Evolutionary conservation across 2,113 vertebrate genomes (phyloP).

Genomic region (Chaenocephalus aceratus): DNA sequence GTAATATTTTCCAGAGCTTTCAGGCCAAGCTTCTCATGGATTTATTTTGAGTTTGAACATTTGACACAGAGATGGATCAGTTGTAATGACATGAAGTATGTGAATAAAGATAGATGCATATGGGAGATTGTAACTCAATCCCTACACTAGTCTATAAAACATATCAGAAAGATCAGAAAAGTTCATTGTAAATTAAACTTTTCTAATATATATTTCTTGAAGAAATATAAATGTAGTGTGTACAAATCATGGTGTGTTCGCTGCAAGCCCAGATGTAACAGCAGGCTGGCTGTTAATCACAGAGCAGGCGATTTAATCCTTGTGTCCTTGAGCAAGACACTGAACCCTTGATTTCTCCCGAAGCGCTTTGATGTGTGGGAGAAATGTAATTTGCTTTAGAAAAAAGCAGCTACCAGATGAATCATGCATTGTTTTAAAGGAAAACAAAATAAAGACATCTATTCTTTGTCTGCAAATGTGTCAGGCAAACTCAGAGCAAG

Average conservation of each 20-base stretch:
- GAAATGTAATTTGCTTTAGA: neutral
- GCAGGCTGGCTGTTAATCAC: neutral
- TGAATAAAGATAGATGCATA: too few relatives aligned
- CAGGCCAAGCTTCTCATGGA: too few relatives aligned
- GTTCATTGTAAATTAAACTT: neutral
- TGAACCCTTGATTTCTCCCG: neutral
- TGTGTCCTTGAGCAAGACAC: neutral
- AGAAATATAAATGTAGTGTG: neutral
- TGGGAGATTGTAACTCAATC: too few relatives aligned
- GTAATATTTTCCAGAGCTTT: too few relatives aligned
- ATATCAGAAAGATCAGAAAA: too few relatives aligned
- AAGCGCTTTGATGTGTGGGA: too few relatives aligned
- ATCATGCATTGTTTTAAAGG: neutral
- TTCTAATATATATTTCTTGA: too few relatives aligned
- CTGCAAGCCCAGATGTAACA: neutral
- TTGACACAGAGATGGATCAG: too few relatives aligned
- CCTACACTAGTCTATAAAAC: neutral
- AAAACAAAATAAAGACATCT: neutral
- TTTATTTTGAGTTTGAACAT: too few relatives aligned
- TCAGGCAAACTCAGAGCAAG: neutral
- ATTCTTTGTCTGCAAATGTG: neutral
- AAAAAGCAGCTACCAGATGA: neutral
- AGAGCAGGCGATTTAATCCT: neutral
- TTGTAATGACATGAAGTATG: too few relatives aligned
- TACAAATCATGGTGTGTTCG: neutral